Evolutionary conservation across 92 coral and sea anemone genomes (phyloP).

Genomic region (Bergia puertoricense): DNA sequence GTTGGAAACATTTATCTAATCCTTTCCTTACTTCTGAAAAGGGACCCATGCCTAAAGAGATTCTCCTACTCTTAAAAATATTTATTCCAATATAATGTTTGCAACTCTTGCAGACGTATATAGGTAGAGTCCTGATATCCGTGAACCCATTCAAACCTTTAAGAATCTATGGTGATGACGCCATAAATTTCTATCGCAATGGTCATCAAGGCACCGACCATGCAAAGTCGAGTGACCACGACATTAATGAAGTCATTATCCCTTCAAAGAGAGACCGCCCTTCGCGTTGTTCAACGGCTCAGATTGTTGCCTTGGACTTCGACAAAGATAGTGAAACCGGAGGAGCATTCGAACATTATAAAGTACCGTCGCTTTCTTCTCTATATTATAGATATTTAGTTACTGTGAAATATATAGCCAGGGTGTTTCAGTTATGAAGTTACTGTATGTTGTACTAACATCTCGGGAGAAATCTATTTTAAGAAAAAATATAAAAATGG

Average conservation of each 20-base stretch:
- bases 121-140: constrained; percentile 92
- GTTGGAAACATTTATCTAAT: background rate
- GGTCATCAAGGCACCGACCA: constrained; percentile 19
- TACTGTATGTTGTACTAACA: too few relatives aligned
- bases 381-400: background rate
- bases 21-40: too few relatives aligned
- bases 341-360: constrained; percentile 42
- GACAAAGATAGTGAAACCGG: constrained; percentile 17
- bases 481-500: too few relatives aligned
- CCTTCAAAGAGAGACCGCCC: constrained; percentile 60
- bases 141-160: constrained; percentile 86
- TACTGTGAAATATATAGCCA: too few relatives aligned
- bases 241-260: constrained; percentile 42
- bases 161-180: constrained; percentile 71
- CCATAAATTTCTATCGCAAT: constrained; percentile 64
- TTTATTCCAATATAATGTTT: background rate
- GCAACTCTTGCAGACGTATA: constrained; percentile 64
- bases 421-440: too few relatives aligned
- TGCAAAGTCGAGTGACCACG: constrained; percentile 29
- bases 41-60: too few relatives aligned
- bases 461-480: background rate
- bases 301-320: constrained; percentile 35
- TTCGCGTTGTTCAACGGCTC: constrained; percentile 43
- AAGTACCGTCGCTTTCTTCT: background rate
- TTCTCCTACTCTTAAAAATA: background rate